A percentile compares a stretch with the other conserved stretches of the same genome.
Evolutionary conservation across 2,113 vertebrate species (phyloP).

Genomic region (Crotalus helleri): DNA sequence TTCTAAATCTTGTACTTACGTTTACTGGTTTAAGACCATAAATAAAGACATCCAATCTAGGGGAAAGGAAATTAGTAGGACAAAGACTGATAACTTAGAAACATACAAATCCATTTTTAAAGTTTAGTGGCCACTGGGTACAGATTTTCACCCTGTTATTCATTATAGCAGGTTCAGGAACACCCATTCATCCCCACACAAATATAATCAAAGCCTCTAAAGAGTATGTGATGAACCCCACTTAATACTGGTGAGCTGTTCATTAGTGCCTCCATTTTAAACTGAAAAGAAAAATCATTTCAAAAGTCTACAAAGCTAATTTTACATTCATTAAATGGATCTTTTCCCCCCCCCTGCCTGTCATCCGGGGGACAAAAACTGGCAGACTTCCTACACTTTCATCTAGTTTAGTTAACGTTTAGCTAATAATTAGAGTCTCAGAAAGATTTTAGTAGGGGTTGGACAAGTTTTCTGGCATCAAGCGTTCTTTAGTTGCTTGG

Average conservation of each 20-base stretch:
- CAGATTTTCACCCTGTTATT: not conserved
- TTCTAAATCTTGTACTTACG: not conserved
- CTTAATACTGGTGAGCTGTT: not conserved
- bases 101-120: not conserved
- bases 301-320: not conserved
- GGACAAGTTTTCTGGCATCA: not conserved
- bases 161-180: not conserved
- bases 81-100: not conserved
- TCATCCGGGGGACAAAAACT: constrained; percentile 1
- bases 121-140: not conserved
- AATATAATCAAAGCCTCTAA: not conserved
- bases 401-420: constrained; percentile 2
- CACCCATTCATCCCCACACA: not conserved
- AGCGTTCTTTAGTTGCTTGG: not conserved
- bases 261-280: constrained; percentile 13
- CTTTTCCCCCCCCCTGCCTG: not conserved
- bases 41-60: not conserved
- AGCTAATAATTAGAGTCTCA: not conserved
- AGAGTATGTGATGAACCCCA: not conserved
- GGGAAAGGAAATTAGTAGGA: not conserved
- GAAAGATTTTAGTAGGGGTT: not conserved
- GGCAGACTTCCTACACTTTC: not conserved
- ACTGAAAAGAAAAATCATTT: not conserved
- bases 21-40: not conserved
- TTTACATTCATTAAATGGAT: not conserved